Percentiles rank a stretch among this genome's conserved stretches.
phyloP scores from a whole-genome alignment of 2,113 vertebrate species.

The Pteruthius melanotis region DNA sequence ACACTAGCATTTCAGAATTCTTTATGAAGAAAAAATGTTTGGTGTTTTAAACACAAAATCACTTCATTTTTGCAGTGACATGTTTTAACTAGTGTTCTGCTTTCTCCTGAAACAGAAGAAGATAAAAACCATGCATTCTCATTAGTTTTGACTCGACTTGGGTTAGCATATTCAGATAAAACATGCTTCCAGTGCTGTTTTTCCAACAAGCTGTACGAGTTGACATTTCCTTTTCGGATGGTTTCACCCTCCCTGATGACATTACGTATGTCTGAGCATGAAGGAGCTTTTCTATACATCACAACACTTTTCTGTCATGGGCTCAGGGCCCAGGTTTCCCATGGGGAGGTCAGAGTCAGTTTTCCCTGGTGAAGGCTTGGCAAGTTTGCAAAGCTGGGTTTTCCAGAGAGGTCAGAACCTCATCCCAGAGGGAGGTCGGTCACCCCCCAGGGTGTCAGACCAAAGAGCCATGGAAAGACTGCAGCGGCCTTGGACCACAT shows the following conservation, averaged over 20 bases:
- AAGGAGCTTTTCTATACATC: neutral
- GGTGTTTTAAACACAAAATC: neutral
- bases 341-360: neutral
- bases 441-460: neutral
- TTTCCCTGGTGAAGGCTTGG: neutral
- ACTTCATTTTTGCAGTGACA: neutral
- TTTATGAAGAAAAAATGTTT: neutral
- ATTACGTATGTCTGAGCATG: neutral
- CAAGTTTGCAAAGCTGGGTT: neutral
- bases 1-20: neutral
- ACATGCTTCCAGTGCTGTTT: neutral
- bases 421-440: neutral
- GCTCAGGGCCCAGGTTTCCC: neutral
- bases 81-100: neutral
- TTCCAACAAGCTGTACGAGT: neutral
- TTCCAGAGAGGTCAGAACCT: neutral
- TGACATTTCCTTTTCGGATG: neutral
- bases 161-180: neutral
- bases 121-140: neutral
- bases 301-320: neutral
- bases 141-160: neutral
- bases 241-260: neutral
- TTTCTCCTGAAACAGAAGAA: neutral
- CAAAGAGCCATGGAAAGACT: neutral
- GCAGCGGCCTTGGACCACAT: neutral